Evolutionary conservation across 2,113 vertebrate species (phyloP).

Genomic region (Herpailurus yagouaroundi): DNA sequence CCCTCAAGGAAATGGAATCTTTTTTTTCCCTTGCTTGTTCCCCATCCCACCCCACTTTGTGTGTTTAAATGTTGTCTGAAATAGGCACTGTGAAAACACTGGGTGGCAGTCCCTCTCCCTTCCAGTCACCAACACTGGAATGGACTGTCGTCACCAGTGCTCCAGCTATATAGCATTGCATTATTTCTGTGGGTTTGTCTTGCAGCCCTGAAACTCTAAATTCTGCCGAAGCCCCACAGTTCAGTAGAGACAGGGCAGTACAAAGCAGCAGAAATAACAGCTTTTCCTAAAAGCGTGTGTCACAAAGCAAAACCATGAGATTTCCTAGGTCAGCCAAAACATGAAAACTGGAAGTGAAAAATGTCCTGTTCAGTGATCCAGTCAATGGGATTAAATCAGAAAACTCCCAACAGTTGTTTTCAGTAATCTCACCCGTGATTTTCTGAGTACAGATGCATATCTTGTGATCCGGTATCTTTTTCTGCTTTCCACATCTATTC

Average conservation of each 20-base stretch:
- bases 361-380: neutral
- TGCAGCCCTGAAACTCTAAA: neutral
- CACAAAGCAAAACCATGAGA: neutral
- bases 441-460: neutral
- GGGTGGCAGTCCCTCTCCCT: constrained; percentile 40
- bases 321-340: constrained; percentile 49
- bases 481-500: constrained; percentile 3
- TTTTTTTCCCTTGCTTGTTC: neutral
- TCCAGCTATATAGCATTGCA: neutral
- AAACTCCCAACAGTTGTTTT: constrained; percentile 9
- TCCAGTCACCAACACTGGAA: neutral
- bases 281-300: constrained; percentile 30
- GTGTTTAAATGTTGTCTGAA: neutral
- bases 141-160: neutral
- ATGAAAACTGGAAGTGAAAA: neutral
- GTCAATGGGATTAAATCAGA: neutral
- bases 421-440: neutral
- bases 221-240: neutral
- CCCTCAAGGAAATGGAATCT: neutral
- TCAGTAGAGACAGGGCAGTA: neutral
- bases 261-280: constrained; percentile 45
- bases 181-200: neutral
- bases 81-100: neutral
- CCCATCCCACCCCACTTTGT: neutral
- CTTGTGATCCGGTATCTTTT: neutral